phyloP scores from a whole-genome alignment of 2,888 invertebrate species.

The Exocentrus adspersus region DNA sequence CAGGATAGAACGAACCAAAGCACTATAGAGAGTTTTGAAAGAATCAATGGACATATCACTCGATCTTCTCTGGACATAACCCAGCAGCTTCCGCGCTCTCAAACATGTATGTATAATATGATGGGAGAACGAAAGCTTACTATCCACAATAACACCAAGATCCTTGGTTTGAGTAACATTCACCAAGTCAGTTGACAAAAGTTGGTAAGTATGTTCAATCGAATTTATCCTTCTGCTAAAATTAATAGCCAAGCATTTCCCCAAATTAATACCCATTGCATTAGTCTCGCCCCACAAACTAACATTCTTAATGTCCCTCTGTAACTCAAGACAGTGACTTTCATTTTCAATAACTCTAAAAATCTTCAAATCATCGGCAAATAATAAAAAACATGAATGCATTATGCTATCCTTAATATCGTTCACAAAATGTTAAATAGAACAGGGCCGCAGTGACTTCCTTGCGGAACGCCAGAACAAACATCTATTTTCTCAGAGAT shows the following conservation, averaged over 20 bases:
- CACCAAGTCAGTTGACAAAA: not conserved
- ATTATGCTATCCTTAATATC: not conserved
- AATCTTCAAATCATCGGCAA: not conserved
- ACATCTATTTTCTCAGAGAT: not conserved
- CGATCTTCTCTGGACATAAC: too few species aligned
- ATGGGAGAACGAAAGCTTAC: not conserved
- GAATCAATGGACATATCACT: too few species aligned
- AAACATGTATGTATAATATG: too few species aligned
- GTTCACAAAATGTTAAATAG: not conserved
- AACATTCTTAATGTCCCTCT: not conserved
- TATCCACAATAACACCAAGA: conserved; percentile 2
- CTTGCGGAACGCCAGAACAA: not conserved
- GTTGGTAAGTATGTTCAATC: not conserved
- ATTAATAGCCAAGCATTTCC: conserved; percentile 4
- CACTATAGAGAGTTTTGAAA: too few species aligned
- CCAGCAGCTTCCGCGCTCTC: too few species aligned
- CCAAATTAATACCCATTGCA: not conserved
- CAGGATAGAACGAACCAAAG: too few species aligned
- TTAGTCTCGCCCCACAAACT: not conserved
- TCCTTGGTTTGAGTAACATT: conserved; percentile 6
- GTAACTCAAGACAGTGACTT: not conserved
- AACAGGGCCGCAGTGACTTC: not conserved
- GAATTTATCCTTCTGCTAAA: not conserved
- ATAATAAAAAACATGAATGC: not conserved
- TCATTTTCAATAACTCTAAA: not conserved